Evolutionary conservation across 1,140 invertebrate species (phyloP), one percentile per base, ranked within the genome.

Genomic region (Bombus sibiricus): DNA sequence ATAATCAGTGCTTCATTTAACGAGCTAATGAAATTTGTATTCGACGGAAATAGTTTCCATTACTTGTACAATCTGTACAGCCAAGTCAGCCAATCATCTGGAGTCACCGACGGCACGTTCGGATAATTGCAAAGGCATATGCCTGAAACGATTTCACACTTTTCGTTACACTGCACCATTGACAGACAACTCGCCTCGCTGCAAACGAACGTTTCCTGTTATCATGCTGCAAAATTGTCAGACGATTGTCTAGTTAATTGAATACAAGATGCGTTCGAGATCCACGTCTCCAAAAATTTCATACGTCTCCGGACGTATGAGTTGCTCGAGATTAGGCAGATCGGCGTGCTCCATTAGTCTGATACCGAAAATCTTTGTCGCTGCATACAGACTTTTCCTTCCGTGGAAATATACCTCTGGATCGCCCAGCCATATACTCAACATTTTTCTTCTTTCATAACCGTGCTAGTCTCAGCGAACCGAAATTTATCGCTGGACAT

Each of bases 1-100:
- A 12, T n/a, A 9, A n/a, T 62, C 32, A 47, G 13, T 18, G 15
- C 0, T 47, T 15, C 3, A 9, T 3, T n/a, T 43, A 13, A 15
- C 9, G 13, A 0, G 39, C 15, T 53, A 74, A 34, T 74, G n/a
- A 34, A 34, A 34, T 25, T 15, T 59, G 32, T 34, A 10, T 18
- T 25, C 41, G 69, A 39, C 15, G 77, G 59, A 62, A 3, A n/a
- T n/a, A 5, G 6, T 13, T 18, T 83, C 68, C 57, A 66, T 86
- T 94, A 96, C 96, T 95, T 95, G 90, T 96, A 96, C 88, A 95
- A 93, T 32, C 90, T 94, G 88, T 92, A 92, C 3, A 96, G 86
- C 94, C 96, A 96, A 37, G 93, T 86, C 15, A 94, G 92, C 96
- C 96, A 96, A 64, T 95, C 95, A 39, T 88, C 92, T 13, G 95